phyloP scores from a whole-genome alignment of 2,888 invertebrate species.

The Synanthedon andrenaeformis region DNA sequence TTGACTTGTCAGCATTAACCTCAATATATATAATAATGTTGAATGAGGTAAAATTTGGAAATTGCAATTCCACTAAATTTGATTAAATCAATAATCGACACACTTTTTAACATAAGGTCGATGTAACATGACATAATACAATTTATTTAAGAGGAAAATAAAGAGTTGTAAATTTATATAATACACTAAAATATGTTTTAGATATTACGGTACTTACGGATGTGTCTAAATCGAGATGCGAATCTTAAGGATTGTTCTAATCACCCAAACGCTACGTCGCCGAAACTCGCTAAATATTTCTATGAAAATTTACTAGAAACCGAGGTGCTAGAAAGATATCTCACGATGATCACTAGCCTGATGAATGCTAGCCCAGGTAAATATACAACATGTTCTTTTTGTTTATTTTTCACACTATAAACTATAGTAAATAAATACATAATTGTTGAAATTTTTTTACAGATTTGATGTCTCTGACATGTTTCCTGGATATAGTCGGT shows the following conservation, averaged over 20 bases:
- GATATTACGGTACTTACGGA: conserved; percentile 83
- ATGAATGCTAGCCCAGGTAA: conserved; percentile 76
- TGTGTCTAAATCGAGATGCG: conserved; percentile 78
- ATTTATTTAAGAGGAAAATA: no score
- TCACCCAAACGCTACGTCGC: conserved; percentile 75
- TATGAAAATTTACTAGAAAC: conserved; percentile 61
- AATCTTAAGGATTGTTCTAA: conserved; percentile 58
- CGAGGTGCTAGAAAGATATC: conserved; percentile 75
- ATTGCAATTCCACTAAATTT: no score
- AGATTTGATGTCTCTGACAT: conserved; percentile 77
- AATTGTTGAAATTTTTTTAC: conserved; percentile 10
- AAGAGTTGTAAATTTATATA: no score
- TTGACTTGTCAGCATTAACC: background rate
- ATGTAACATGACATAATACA: no score
- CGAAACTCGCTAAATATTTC: conserved; percentile 76
- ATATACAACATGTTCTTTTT: conserved; percentile 10
- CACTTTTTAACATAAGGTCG: no score
- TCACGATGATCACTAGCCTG: conserved; percentile 75
- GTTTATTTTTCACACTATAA: conserved; percentile 2
- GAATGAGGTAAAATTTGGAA: no score
- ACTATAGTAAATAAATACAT: background rate
- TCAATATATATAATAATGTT: no score
- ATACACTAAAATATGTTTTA: conserved; percentile 25
- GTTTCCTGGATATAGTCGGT: conserved; percentile 86
- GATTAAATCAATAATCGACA: no score